A percentile compares a stretch with the other conserved stretches of the same genome.
phyloP scores from a whole-genome alignment of 2,888 invertebrate genomes.

The Eupithecia insigniata region DNA sequence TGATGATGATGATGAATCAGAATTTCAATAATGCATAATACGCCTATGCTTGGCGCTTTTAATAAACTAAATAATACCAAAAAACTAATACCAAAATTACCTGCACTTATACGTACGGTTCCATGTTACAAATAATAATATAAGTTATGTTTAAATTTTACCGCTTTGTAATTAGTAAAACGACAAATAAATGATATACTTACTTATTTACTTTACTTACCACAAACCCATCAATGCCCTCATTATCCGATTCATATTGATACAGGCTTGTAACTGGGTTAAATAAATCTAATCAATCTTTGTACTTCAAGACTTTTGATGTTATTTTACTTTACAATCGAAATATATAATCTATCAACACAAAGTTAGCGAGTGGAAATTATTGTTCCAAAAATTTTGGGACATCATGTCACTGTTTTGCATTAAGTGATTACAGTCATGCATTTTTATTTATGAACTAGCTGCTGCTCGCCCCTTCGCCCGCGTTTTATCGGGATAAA shows the following conservation, averaged over 20 bases:
- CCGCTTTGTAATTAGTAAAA: no score
- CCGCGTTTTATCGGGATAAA: no score
- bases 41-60: not conserved
- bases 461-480: no score
- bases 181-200: no score
- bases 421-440: not conserved
- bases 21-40: no score
- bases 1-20: no score
- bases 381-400: not conserved
- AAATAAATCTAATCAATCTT: not conserved
- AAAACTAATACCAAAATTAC: no score
- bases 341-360: not conserved
- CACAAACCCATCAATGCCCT: not conserved
- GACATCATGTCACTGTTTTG: not conserved
- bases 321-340: not conserved
- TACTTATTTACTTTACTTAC: no score
- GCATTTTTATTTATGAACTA: no score
- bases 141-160: no score
- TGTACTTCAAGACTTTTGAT: not conserved
- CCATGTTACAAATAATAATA: no score
- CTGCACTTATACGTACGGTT: no score
- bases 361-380: not conserved
- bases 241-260: slow-evolving; percentile 7
- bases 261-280: slow-evolving; percentile 4
- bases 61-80: not conserved